Conservation (phyloP, 2,888 invertebrate genomes). For the Andrena bucephala region DNA sequence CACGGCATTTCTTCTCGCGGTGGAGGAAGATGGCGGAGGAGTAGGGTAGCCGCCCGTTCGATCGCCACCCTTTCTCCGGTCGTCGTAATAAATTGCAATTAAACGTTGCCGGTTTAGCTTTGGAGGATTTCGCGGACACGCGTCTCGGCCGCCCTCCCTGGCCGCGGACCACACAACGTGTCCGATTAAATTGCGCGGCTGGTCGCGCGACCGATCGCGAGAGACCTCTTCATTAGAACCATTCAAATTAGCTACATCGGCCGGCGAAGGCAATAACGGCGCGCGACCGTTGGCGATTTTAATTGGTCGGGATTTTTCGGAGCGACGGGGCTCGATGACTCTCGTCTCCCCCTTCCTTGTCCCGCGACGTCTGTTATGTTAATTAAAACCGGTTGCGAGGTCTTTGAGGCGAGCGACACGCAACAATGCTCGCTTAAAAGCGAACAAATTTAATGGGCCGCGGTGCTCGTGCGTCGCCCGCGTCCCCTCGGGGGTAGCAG, state of each 20-base stretch:
- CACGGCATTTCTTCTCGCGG: constrained; percentile 21
- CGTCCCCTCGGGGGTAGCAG: background rate
- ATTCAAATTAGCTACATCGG: constrained; percentile 59
- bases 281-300: constrained; percentile 54
- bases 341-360: constrained; percentile 17
- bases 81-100: constrained; percentile 66
- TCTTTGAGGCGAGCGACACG: constrained; percentile 50
- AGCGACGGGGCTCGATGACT: constrained; percentile 5
- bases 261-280: constrained; percentile 40
- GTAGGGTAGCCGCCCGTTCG: constrained; percentile 22
- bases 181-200: constrained; percentile 54
- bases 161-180: constrained; percentile 54
- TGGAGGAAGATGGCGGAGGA: background rate
- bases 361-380: constrained; percentile 50
- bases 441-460: constrained; percentile 55
- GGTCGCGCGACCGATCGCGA: constrained; percentile 42
- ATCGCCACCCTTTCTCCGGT: constrained; percentile 22
- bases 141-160: constrained; percentile 35
- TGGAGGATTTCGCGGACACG: constrained; percentile 55
- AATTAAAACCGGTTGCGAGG: constrained; percentile 61
- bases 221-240: constrained; percentile 64
- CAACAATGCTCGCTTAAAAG: constrained; percentile 63
- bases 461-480: constrained; percentile 11
- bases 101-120: constrained; percentile 55
- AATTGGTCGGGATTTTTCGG: constrained; percentile 55